These are phyloP conservation scores for Elgaria multicarinata DNA, from an alignment of 2,113 vertebrate genomes.

Conservation along the genomic window DNA sequence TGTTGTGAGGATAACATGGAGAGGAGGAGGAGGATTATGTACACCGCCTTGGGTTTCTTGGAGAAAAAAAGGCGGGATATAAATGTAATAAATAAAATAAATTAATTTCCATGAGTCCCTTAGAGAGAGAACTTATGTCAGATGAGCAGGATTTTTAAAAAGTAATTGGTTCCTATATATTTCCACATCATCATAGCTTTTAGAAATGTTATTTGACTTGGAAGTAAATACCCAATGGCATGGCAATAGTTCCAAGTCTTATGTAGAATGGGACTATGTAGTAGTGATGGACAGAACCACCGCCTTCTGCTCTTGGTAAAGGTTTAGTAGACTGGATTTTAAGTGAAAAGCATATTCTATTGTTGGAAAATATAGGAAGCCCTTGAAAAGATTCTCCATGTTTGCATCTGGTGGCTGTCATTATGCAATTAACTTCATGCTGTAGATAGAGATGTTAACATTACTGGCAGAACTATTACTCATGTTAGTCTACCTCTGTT, in stretches of 20 bases:
- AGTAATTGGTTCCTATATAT: background rate
- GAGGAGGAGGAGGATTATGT: no score
- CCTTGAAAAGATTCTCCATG: background rate
- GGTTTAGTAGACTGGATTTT: background rate
- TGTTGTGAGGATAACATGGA: no score
- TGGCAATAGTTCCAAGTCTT: no score
- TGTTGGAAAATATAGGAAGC: background rate
- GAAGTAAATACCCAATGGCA: no score
- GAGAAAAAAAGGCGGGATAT: no score
- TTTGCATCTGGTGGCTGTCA: background rate
- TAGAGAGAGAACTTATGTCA: background rate
- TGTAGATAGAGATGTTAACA: background rate
- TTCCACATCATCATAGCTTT: background rate
- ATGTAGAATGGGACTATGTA: background rate
- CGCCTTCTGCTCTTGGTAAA: background rate
- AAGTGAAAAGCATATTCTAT: background rate
- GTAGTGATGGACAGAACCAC: background rate
- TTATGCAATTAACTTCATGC: background rate
- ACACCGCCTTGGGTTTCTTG: no score
- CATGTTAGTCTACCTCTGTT: slow-evolving; percentile 16
- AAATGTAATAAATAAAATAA: no score
- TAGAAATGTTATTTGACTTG: background rate
- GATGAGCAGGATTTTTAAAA: background rate
- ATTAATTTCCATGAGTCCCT: background rate
- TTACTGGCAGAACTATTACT: background rate